A percentile compares a stretch with the other conserved stretches of the same genome.
These are phyloP conservation scores for Cyprinodon variegatus DNA, from an alignment of 2,113 vertebrate species.

Conservation along the genomic window DNA sequence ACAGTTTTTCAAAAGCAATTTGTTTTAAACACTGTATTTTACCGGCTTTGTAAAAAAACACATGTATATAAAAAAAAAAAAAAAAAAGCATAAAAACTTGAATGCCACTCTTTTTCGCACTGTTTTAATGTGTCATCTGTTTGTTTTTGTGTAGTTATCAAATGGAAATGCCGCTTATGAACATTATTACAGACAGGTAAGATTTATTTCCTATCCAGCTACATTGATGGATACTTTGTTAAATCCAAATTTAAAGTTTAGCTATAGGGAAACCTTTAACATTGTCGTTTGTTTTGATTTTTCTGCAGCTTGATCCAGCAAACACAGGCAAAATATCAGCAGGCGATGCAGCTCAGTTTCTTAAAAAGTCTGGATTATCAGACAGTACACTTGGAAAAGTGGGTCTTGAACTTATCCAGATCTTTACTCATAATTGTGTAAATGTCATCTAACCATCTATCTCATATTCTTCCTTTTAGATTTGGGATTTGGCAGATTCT, in stretches of 20 bases:
- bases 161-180: conserved; percentile 89
- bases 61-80: background rate
- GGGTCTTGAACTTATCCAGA: conserved; percentile 6
- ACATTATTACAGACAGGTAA: conserved; percentile 92
- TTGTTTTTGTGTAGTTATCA: conserved; percentile 81
- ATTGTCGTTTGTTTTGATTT: background rate
- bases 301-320: conserved; percentile 87
- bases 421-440: background rate
- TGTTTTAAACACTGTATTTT: background rate
- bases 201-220: background rate
- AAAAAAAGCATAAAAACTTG: too few relatives aligned
- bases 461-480: conserved; percentile 72
- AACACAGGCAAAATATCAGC: conserved; percentile 90
- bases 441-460: background rate
- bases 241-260: background rate
- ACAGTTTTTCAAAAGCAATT: background rate
- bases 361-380: conserved; percentile 94
- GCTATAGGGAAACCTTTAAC: too few relatives aligned
- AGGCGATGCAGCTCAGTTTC: conserved; percentile 91
- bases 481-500: conserved; percentile 96
- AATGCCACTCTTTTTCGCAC: too few relatives aligned
- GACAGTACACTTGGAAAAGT: conserved; percentile 92
- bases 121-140: background rate
- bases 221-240: background rate
- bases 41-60: background rate